Conservation (phyloP, 2,888 invertebrate species). For the Drosophila differens region DNA sequence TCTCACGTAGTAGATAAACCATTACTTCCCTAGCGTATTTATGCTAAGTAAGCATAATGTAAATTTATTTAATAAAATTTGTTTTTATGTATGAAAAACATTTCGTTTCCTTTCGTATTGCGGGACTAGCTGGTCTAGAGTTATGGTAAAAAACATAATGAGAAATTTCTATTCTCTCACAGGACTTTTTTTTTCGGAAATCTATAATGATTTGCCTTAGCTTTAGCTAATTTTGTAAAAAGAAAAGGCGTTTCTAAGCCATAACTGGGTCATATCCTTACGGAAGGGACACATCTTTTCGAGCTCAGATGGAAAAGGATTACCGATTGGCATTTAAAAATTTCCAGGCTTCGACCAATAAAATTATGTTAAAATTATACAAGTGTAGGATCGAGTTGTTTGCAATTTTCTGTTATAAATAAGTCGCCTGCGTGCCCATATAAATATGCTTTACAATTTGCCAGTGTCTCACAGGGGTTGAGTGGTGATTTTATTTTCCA, state of each 20-base stretch:
- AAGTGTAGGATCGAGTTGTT: not conserved
- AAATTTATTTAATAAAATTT: conserved; percentile 69
- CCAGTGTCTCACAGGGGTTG: not conserved
- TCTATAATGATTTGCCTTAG: not conserved
- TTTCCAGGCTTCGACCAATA: not conserved
- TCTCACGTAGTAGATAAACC: conserved; percentile 62
- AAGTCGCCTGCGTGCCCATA: not conserved
- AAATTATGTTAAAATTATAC: not conserved
- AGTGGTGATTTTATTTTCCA: not conserved
- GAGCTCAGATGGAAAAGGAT: not conserved
- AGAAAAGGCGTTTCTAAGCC: no score
- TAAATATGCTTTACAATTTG: not conserved
- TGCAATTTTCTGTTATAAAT: not conserved
- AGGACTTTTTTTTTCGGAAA: not conserved
- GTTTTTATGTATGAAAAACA: conserved; percentile 54
- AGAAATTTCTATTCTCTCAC: not conserved
- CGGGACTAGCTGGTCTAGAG: no score
- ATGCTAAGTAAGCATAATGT: conserved; percentile 57
- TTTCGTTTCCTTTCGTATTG: not conserved
- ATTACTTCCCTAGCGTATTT: conserved; percentile 53
- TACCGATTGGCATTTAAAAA: not conserved
- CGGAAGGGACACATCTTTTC: not conserved
- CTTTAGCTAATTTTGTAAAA: not conserved
- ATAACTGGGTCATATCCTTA: not conserved
- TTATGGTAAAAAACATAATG: not conserved